phyloP scores from a whole-genome alignment of 2,113 vertebrate species.

The Rhagologus leucostigma region DNA sequence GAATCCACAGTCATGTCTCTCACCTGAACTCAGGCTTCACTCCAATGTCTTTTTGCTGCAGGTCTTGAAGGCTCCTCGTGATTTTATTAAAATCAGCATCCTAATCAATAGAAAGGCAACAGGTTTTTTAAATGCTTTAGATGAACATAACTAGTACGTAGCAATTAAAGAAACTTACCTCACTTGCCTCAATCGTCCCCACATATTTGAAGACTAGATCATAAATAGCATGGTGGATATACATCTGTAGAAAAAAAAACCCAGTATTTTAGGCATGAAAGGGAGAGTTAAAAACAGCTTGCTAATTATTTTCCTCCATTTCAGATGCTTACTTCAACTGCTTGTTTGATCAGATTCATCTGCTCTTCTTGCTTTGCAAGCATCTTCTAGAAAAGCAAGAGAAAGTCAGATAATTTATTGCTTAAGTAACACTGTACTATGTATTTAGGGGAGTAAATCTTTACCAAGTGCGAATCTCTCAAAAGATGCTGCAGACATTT shows the following conservation, averaged over 20 bases:
- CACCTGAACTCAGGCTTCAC: slow-evolving; percentile 95
- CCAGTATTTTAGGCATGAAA: neutral
- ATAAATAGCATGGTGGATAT: slow-evolving; percentile 91
- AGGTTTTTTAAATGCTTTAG: neutral
- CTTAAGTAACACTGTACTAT: neutral
- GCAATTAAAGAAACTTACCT: slow-evolving; percentile 72
- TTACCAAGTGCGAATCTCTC: slow-evolving; percentile 92
- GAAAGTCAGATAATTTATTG: neutral
- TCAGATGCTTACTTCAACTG: slow-evolving; percentile 85
- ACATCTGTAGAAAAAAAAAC: slow-evolving; percentile 78
- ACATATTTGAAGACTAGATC: slow-evolving; percentile 93
- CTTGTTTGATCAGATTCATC: slow-evolving; percentile 94
- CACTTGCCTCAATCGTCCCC: slow-evolving; percentile 90
- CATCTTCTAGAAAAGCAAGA: slow-evolving; percentile 78
- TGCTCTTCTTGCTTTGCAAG: slow-evolving; percentile 91
- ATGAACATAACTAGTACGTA: neutral
- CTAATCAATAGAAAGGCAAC: slow-evolving; percentile 67
- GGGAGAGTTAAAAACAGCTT: neutral
- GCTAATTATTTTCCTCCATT: neutral
- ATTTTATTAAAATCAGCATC: slow-evolving; percentile 97
- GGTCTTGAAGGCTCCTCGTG: slow-evolving; percentile 90
- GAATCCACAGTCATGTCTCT: neutral
- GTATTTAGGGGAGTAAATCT: neutral
- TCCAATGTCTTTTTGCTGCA: slow-evolving; percentile 93
- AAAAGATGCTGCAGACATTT: slow-evolving; percentile 95